Base-by-base conservation (phyloP, 1,140 invertebrate genomes). In the Microplitis demolitor region DNA sequence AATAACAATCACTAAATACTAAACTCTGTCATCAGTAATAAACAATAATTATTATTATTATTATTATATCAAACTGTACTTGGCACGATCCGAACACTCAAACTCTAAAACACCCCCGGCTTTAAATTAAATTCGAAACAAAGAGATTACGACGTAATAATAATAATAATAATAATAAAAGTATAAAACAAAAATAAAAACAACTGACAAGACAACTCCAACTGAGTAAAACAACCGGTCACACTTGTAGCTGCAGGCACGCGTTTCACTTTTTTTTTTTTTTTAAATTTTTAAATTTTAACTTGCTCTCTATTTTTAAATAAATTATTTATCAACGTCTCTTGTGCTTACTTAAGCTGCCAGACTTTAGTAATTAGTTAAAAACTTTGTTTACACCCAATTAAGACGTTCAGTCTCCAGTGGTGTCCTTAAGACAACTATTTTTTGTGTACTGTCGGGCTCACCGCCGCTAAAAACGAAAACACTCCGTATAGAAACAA, bases 401-500 rank as follows among this genome's bases (percentile, higher is more conserved):
- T 24, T 24, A 24, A 24, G 24, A 24, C 24, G 24, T 24, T 24
- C 24, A 24, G 24, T 24, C 24, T 24, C 24, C 24, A 24, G 24
- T 24, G 24, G 24, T 24, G 24, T 24, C 24, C 24, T 24, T 24
- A 24, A 24, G 24, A 24, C 24, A 24, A 24, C 24, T 24, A 24
- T 24, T 24, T 24, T 24, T 24, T 24, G 24, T 24, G 24, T 24
- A 24, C 24, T 24, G 24, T 24, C 24, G 24, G 24, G 24, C 24
- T 24, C 9, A 45, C 39, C 37, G n/a, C 34, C 14, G 5, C 13
- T 50, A 51, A 50, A 50, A n/a, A 14, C 24, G 14, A 13, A 11
- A 4, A 51, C 63, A 45, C 45, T 31, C 14, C 8, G 14, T 34
- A 53, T n/a, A 70, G 73, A 75, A 58, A 76, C 74, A 73, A 77